Percentiles rank a stretch among this genome's conserved stretches.
These are phyloP conservation scores for Drosophila prolongata DNA, from an alignment of 2,888 invertebrate species.

Conservation along the genomic window DNA sequence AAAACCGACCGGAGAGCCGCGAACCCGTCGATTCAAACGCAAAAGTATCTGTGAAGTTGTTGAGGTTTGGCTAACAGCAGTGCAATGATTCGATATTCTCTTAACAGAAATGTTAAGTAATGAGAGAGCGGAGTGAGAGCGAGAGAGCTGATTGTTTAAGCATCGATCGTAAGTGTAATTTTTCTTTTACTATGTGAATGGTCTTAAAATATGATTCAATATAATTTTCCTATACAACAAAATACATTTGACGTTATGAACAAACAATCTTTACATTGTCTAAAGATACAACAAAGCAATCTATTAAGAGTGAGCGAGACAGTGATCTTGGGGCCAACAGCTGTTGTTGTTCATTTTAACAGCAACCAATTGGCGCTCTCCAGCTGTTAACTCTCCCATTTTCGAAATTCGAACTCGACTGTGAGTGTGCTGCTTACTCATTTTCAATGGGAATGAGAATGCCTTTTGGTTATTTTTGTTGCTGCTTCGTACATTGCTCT, in stretches of 20 bases:
- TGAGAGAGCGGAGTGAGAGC: background rate
- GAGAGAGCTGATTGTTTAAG: background rate
- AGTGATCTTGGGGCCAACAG: constrained; percentile 33
- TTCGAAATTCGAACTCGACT: constrained; percentile 65
- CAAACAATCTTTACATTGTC: too few relatives aligned
- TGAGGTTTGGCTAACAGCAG: background rate
- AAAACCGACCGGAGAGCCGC: constrained; percentile 24
- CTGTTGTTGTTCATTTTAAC: constrained; percentile 1
- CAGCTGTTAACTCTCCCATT: constrained; percentile 22
- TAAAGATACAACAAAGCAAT: background rate
- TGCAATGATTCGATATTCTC: constrained; percentile 10
- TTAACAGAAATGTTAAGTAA: constrained; percentile 2
- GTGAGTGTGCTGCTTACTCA: constrained; percentile 28
- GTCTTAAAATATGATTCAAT: too few relatives aligned
- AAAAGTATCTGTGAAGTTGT: constrained; percentile 59
- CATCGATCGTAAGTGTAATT: background rate
- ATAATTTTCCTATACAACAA: too few relatives aligned
- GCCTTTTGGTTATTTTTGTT: constrained; percentile 19
- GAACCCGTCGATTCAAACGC: constrained; percentile 68
- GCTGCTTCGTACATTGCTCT: constrained; percentile 20
- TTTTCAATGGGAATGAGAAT: constrained; percentile 30
- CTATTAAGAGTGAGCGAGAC: background rate
- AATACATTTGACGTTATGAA: too few relatives aligned
- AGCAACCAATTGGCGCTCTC: constrained; percentile 14
- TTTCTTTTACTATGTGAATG: too few relatives aligned